phyloP scores from a whole-genome alignment of 1,140 invertebrate species.

The Drosophila lowei region DNA sequence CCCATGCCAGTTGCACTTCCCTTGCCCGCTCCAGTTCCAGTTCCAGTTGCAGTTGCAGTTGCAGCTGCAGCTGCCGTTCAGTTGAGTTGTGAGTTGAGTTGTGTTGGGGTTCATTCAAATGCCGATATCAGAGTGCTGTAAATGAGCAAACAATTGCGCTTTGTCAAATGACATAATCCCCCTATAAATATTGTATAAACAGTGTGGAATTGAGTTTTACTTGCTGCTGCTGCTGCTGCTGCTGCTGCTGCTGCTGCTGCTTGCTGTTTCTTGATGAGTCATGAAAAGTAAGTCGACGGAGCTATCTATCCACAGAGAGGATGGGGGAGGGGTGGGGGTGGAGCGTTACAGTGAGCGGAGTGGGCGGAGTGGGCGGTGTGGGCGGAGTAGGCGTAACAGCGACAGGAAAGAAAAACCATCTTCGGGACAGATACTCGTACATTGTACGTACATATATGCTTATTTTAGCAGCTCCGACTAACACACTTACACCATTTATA shows the following conservation, averaged over 20 bases:
- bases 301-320: background rate
- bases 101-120: slow-evolving; percentile 26
- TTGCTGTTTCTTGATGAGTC: slow-evolving; percentile 23
- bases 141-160: slow-evolving; percentile 61
- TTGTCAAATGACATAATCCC: slow-evolving; percentile 72
- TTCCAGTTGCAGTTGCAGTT: too few relatives aligned
- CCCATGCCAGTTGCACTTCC: too few relatives aligned
- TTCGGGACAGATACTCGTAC: too few relatives aligned
- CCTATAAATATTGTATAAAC: slow-evolving; percentile 62
- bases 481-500: too few relatives aligned
- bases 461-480: too few relatives aligned
- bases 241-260: slow-evolving; percentile 6
- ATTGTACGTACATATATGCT: too few relatives aligned
- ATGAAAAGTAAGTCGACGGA: slow-evolving; percentile 19
- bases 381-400: too few relatives aligned
- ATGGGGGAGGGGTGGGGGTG: too few relatives aligned
- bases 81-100: background rate
- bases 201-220: slow-evolving; percentile 48
- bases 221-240: slow-evolving; percentile 6
- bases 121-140: slow-evolving; percentile 42
- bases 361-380: too few relatives aligned
- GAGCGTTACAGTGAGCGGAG: too few relatives aligned
- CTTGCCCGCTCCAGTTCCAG: too few relatives aligned
- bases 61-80: background rate
- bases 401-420: too few relatives aligned